phyloP scores from a whole-genome alignment of 2,888 invertebrate species.

The Agrotis clavis region DNA sequence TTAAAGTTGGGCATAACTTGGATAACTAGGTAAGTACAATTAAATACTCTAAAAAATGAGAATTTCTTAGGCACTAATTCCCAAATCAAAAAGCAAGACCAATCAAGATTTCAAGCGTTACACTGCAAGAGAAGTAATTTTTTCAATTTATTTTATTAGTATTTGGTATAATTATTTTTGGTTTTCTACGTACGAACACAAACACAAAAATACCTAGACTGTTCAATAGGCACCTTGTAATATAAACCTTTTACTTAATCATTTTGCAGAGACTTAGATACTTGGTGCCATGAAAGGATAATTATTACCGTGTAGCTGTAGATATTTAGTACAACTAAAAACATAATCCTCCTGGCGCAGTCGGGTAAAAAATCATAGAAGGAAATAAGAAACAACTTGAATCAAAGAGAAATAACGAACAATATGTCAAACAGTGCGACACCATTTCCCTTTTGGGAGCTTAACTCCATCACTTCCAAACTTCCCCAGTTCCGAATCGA shows the following conservation, averaged over 20 bases:
- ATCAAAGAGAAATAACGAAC: not conserved
- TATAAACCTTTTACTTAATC: not conserved
- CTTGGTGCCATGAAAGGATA: not conserved
- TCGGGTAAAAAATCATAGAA: not conserved
- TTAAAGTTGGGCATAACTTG: not conserved
- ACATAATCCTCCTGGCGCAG: no score
- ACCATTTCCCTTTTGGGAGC: not conserved
- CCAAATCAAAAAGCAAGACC: not conserved
- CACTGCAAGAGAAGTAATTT: no score
- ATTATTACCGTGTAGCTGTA: not conserved
- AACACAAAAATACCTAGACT: no score
- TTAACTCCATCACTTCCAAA: conserved; percentile 8
- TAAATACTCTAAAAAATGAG: not conserved
- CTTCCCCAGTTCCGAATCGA: not conserved
- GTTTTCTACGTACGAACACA: no score
- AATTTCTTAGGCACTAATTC: not conserved
- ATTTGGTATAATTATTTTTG: not conserved
- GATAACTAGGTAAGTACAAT: not conserved
- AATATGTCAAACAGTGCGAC: not conserved
- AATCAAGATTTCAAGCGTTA: not conserved
- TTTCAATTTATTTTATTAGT: no score
- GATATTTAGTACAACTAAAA: not conserved
- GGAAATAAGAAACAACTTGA: not conserved
- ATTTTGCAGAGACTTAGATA: not conserved
- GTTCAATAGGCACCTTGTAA: not conserved